Conservation (phyloP, 2,113 vertebrate species). For the Callocephalon fimbriatum region DNA sequence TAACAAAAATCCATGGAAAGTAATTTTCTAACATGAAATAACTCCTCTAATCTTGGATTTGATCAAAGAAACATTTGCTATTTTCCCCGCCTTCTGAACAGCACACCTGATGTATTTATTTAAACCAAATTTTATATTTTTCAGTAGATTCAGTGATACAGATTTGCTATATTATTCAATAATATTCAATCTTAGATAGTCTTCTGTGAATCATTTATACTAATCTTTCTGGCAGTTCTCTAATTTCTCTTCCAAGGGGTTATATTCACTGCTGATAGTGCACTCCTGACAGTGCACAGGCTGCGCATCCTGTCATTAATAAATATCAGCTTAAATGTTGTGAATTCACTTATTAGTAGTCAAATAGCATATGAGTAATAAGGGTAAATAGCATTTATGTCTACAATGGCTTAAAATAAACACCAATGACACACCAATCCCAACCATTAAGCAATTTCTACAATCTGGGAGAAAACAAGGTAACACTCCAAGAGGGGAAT, state of each 20-base stretch:
- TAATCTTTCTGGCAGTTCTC: not conserved
- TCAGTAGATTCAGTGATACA: not conserved
- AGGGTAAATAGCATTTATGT: not conserved
- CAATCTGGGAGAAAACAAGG: not conserved
- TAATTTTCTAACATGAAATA: not conserved
- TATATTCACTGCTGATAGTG: not conserved
- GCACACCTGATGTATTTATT: not conserved
- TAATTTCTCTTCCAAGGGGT: not conserved
- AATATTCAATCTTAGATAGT: not conserved
- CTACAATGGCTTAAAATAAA: not conserved
- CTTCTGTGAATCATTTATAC: not conserved
- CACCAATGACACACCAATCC: not conserved
- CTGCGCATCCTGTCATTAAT: not conserved
- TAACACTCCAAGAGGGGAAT: not conserved
- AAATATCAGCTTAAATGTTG: slow-evolving; percentile 2
- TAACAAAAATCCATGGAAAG: not conserved
- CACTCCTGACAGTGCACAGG: not conserved
- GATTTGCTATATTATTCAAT: not conserved
- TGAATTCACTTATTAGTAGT: not conserved
- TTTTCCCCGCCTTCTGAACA: not conserved
- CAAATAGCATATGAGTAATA: not conserved
- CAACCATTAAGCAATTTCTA: not conserved
- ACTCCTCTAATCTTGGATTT: not conserved
- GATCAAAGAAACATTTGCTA: not conserved
- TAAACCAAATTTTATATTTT: not conserved